Evolutionary conservation across 2,888 invertebrate genomes (phyloP).

Genomic region (Drosophila mettleri): DNA sequence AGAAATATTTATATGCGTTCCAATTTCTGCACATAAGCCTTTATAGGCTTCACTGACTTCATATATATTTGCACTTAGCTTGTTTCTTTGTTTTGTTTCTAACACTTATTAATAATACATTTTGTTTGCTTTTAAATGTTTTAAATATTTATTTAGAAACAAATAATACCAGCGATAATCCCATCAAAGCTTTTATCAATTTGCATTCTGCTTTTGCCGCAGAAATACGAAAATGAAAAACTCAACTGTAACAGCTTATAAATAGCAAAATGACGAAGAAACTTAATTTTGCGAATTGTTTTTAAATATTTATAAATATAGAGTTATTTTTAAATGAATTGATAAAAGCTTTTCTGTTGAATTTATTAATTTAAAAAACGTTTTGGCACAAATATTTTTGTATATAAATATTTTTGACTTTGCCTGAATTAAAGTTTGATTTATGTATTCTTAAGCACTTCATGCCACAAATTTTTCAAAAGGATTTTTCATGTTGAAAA

Average conservation of each 20-base stretch:
- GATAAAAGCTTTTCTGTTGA: background rate
- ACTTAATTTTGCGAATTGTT: background rate
- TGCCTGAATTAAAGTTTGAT: background rate
- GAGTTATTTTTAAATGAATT: background rate
- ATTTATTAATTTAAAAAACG: background rate
- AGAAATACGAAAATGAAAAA: background rate
- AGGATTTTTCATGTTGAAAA: background rate
- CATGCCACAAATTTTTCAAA: background rate
- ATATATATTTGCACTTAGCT: background rate
- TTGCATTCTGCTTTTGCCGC: background rate
- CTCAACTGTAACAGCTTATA: background rate
- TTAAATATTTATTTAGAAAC: background rate
- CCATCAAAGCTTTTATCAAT: background rate
- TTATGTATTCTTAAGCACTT: background rate
- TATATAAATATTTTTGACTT: background rate
- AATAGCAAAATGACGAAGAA: background rate
- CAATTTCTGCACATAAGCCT: background rate
- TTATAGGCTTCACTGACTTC: background rate
- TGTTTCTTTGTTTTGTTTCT: background rate
- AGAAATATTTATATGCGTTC: slow-evolving; percentile 2
- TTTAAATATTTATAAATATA: background rate
- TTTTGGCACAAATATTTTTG: background rate
- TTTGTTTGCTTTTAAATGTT: background rate
- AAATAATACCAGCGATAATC: background rate
- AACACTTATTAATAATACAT: background rate